Percentiles rank a stretch among this genome's conserved stretches.
Evolutionary conservation across 2,113 vertebrate genomes (phyloP).

Genomic region (Xenotilapia leptura): DNA sequence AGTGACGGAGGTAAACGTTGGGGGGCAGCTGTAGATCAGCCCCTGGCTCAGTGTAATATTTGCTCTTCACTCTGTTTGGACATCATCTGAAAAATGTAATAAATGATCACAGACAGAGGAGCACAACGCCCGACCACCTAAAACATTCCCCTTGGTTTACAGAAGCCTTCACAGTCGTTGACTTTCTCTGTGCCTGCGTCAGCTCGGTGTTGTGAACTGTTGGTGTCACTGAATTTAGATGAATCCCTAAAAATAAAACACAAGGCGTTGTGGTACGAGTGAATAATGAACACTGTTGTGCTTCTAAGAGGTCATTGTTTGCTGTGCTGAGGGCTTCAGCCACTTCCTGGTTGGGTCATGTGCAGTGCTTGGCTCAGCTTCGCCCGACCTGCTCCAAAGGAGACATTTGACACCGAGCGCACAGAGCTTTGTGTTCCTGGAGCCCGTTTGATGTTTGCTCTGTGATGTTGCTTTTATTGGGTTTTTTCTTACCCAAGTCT

Average conservation of each 20-base stretch:
- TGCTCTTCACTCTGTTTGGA: background rate
- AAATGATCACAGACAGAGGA: background rate
- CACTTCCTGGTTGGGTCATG: constrained; percentile 45
- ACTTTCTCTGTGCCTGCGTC: background rate
- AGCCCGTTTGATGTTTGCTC: background rate
- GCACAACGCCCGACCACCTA: background rate
- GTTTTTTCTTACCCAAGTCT: rapidly evolving
- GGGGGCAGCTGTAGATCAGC: background rate
- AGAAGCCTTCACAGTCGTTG: background rate
- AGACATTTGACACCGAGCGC: background rate
- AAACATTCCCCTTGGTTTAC: background rate
- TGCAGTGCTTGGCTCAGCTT: constrained; percentile 39
- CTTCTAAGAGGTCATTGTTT: constrained; percentile 42
- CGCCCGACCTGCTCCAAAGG: background rate
- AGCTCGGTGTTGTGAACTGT: background rate
- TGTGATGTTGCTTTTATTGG: background rate
- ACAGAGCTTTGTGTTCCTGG: constrained; percentile 8
- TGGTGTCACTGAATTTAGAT: constrained; percentile 41
- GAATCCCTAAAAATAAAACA: constrained; percentile 13
- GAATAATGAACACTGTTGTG: constrained; percentile 48
- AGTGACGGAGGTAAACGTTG: background rate
- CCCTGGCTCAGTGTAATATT: background rate
- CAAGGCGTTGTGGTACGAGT: constrained; percentile 26
- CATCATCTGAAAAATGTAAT: background rate
- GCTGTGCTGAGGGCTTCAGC: constrained; percentile 12